Conservation (phyloP, 2,888 invertebrate genomes). For the Balanococcus diminutus region DNA sequence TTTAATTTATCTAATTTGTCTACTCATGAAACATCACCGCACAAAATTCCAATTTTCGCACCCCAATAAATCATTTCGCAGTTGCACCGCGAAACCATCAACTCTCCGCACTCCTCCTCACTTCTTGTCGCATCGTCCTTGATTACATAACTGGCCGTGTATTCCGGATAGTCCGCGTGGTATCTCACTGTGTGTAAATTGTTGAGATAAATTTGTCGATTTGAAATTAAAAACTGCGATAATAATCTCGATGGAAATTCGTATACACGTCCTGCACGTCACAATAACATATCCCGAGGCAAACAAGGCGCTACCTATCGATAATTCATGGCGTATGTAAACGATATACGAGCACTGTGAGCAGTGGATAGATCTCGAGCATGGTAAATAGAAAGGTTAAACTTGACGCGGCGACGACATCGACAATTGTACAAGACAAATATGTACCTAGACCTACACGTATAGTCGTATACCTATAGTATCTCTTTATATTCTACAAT, state of each 20-base stretch:
- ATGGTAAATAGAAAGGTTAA: slow-evolving; percentile 19
- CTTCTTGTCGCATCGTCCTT: not conserved
- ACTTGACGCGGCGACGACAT: not conserved
- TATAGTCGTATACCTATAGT: not conserved
- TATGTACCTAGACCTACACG: not conserved
- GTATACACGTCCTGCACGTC: not conserved
- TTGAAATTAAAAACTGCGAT: slow-evolving; percentile 7
- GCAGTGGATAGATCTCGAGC: not conserved
- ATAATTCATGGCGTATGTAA: slow-evolving; percentile 5
- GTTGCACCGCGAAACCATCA: not conserved
- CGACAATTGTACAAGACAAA: slow-evolving; percentile 4
- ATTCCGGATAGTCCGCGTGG: not conserved
- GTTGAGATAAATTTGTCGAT: slow-evolving; percentile 17
- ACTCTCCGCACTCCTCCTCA: not conserved
- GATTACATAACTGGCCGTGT: not conserved
- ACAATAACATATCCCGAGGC: not conserved
- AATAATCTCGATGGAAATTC: not conserved
- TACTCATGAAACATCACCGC: too few relatives aligned
- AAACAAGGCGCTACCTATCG: not conserved
- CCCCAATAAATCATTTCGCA: not conserved
- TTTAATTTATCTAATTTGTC: too few relatives aligned
- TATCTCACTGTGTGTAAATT: not conserved
- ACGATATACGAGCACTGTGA: not conserved
- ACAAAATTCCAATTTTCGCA: not conserved
- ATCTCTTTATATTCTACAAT: too few relatives aligned